A percentile compares a stretch with the other conserved stretches of the same genome.
Evolutionary conservation across 2,888 invertebrate species (phyloP).

Genomic region (Aleiodes alternator): DNA sequence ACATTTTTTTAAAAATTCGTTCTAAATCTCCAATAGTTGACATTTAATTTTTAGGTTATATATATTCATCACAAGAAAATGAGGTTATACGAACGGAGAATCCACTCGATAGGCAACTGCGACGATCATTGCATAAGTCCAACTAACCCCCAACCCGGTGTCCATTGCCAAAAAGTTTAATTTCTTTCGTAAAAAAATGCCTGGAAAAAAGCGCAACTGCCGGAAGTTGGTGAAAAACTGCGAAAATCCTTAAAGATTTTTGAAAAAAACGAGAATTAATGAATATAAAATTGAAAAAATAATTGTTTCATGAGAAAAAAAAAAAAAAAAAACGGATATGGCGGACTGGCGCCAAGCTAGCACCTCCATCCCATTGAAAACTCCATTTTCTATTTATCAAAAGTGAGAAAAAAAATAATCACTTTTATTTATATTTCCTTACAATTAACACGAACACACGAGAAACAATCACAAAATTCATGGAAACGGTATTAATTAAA

Average conservation of each 20-base stretch:
- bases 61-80: neutral
- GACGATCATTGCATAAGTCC: slow-evolving; percentile 32
- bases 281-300: neutral
- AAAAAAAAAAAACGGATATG: slow-evolving; percentile 3
- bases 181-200: neutral
- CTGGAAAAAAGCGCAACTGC: too few species aligned
- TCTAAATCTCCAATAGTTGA: slow-evolving; percentile 1
- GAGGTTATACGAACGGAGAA: slow-evolving; percentile 20
- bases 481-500: neutral
- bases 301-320: neutral
- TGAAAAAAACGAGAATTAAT: neutral
- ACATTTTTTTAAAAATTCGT: neutral
- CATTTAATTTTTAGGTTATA: slow-evolving; percentile 34
- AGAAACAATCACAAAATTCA: neutral
- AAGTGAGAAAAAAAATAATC: neutral
- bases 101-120: slow-evolving; percentile 22
- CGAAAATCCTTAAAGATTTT: neutral
- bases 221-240: neutral
- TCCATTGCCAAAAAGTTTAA: neutral
- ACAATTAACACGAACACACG: neutral
- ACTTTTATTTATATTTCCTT: slow-evolving; percentile 13
- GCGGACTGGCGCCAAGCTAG: slow-evolving; percentile 34
- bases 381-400: slow-evolving; percentile 7
- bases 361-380: slow-evolving; percentile 20
- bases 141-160: slow-evolving; percentile 33